Percentiles rank a stretch among this genome's conserved stretches.
Evolutionary conservation across 2,113 vertebrate species (phyloP).

Genomic region (Cephalopterus ornatus): DNA sequence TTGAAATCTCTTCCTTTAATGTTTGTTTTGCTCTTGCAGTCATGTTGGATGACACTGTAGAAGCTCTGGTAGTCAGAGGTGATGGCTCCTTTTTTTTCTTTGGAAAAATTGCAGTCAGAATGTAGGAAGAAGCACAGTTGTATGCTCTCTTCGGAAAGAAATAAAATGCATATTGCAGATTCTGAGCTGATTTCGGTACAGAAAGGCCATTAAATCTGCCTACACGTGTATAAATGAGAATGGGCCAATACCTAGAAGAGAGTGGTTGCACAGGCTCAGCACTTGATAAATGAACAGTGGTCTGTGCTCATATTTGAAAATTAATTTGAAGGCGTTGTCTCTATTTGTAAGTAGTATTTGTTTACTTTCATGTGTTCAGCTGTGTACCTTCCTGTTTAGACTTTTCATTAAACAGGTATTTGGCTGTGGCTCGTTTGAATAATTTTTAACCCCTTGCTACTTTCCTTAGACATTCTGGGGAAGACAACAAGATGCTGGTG

Average conservation of each 20-base stretch:
- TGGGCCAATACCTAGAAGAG: not conserved
- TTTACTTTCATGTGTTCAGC: not conserved
- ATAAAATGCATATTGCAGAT: not conserved
- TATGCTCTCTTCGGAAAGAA: not conserved
- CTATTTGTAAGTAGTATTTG: not conserved
- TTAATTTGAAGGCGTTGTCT: not conserved
- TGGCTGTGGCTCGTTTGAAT: not conserved
- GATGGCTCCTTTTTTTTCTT: not conserved
- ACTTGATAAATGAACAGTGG: not conserved
- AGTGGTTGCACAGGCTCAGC: not conserved
- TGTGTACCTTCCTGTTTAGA: not conserved
- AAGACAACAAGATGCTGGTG: constrained; percentile 89
- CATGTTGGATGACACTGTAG: not conserved
- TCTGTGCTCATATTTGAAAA: not conserved
- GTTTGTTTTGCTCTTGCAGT: constrained; percentile 1
- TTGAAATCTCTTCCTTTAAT: not conserved
- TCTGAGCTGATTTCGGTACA: not conserved
- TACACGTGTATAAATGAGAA: not conserved
- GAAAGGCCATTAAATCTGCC: not conserved
- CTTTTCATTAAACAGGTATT: not conserved
- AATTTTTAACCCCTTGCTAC: not conserved
- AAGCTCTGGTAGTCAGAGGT: not conserved
- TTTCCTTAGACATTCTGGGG: constrained; percentile 83
- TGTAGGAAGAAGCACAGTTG: not conserved
- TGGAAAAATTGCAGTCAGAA: not conserved